These are phyloP conservation scores for Drosophila putrida DNA, from an alignment of 2,888 invertebrate species.

Conservation along the genomic window DNA sequence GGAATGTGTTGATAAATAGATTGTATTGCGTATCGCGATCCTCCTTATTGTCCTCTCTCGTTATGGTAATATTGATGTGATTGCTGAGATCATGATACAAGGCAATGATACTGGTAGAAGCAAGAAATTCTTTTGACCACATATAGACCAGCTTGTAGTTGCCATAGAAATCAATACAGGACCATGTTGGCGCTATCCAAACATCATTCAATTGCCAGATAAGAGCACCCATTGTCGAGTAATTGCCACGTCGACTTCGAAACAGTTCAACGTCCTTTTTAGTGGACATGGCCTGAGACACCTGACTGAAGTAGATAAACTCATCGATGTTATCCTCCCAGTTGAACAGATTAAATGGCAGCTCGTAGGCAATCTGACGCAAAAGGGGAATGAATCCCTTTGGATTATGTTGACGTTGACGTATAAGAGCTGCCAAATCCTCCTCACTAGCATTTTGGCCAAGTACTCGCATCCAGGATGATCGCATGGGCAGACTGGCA, in stretches of 20 bases:
- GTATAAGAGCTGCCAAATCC: conserved; percentile 88
- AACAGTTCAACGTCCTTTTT: conserved; percentile 94
- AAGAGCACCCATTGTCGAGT: conserved; percentile 95
- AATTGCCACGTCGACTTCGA: conserved; percentile 86
- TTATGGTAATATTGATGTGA: conserved; percentile 88
- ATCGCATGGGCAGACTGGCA: conserved; percentile 94
- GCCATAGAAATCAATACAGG: conserved; percentile 90
- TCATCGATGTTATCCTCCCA: conserved; percentile 88
- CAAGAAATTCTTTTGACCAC: conserved; percentile 93
- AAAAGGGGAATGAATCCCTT: conserved; percentile 89
- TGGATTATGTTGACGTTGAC: conserved; percentile 94
- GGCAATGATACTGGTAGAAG: conserved; percentile 89
- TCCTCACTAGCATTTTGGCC: conserved; percentile 79
- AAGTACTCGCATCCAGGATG: conserved; percentile 89
- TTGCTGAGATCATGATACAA: conserved; percentile 86
- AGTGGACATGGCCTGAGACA: conserved; percentile 94
- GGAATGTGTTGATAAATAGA: conserved; percentile 87
- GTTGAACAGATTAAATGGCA: conserved; percentile 87
- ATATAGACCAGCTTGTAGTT: conserved; percentile 89
- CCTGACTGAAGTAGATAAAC: conserved; percentile 94
- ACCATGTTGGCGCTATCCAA: conserved; percentile 99
- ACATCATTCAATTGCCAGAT: conserved; percentile 99
- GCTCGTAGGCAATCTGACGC: conserved; percentile 87
- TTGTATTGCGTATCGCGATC: conserved; percentile 85
- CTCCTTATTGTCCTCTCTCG: conserved; percentile 88